Evolutionary conservation across 35 echinoderm and acorn worm species (phyloP).

Genomic region (Holothuria glaberrima): DNA sequence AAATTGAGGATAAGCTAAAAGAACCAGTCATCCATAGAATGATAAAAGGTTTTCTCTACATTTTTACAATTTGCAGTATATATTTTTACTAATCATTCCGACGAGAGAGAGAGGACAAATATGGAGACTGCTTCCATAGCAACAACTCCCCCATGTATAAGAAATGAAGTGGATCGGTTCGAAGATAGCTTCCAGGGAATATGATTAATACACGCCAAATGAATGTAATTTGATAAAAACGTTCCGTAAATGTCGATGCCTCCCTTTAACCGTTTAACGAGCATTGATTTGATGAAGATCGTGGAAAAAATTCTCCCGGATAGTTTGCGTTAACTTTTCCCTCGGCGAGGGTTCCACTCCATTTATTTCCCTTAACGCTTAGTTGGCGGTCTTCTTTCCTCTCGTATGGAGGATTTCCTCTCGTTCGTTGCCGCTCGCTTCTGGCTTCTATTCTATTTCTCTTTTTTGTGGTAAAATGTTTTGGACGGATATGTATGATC

Average conservation of each 20-base stretch:
- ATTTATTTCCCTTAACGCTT: slow-evolving; percentile 47
- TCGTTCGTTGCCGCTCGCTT: slow-evolving; percentile 23
- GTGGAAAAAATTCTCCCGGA: slow-evolving; percentile 30
- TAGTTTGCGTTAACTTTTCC: slow-evolving; percentile 22
- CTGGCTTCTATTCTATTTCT: not conserved
- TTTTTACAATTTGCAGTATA: no score
- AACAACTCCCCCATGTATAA: not conserved
- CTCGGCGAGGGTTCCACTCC: slow-evolving; percentile 28
- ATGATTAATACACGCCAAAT: slow-evolving; percentile 15
- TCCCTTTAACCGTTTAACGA: slow-evolving; percentile 46
- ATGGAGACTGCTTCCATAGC: not conserved
- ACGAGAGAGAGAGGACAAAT: no score
- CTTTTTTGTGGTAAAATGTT: not conserved
- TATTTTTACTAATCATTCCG: no score
- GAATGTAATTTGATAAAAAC: slow-evolving; percentile 37
- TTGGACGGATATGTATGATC: no score
- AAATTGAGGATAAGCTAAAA: no score
- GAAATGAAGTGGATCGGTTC: not conserved
- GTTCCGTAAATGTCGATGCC: slow-evolving; percentile 4
- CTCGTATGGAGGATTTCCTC: not conserved
- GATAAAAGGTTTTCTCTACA: no score
- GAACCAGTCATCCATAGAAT: no score
- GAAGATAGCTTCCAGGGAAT: not conserved
- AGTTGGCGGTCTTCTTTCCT: not conserved
- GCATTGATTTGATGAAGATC: slow-evolving; percentile 43